Evolutionary conservation across 35 echinoderm and acorn worm genomes (phyloP), one percentile per base, ranked within the genome.

Genomic region (Apostichopus californicus): DNA sequence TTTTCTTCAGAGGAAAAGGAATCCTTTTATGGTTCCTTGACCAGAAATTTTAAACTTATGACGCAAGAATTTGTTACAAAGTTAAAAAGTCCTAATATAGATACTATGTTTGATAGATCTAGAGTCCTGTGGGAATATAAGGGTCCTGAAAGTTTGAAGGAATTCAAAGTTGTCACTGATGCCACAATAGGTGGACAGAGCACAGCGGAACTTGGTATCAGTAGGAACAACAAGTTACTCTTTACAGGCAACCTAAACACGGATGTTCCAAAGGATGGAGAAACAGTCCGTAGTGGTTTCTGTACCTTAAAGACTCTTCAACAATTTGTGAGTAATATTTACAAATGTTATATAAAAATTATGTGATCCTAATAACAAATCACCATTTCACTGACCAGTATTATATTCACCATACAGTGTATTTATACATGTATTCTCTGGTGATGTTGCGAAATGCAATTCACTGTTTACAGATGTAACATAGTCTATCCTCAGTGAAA

Each of bases 231-330:
- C 77, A 96, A 96, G 53, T 77, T 96, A 60, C 83, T 99, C 11
- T 99, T 99, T 86, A 77, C 94, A 71, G 97, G 97, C 6, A 91
- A 90, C 61, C 89, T 99, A 25, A 86, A 79, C 63, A 99, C 97
- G 9, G 92, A 80, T 61, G 85, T 99, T 25, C 97, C 97, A 56
- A 86, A 83, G n/a, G 97, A 99, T 92, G 95, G 97, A 22, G 92
- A 95, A 90, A 99, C 95, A 7, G 91, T 93, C 8, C 87, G 95
- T 12, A 99, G 97, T 95, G 97, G 97, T 55, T 99, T 94, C 92
- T 99, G 97, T 79, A 77, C 88, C 22, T 20, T 99, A 24, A 80
- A 91, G 79, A 66, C 92, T 5, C 94, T 92, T 89, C 87, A 92
- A 56, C 54, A 89, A 34, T 96, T 93, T 96, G 97, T 99, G 86